Conservation (phyloP, 2,888 invertebrate genomes). For the Steromphala cineraria region DNA sequence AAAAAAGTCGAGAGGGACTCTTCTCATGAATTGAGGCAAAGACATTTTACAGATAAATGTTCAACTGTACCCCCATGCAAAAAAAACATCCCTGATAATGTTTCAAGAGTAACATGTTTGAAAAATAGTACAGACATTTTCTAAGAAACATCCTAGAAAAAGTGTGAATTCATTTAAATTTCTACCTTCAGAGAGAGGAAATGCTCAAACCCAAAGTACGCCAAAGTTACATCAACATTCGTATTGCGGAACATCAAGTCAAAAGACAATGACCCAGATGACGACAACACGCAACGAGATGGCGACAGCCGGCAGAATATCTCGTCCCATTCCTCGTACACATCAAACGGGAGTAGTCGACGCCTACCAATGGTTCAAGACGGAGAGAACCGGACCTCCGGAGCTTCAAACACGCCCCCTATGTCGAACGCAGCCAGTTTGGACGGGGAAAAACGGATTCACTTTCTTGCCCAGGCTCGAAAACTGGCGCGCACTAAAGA, state of each 20-base stretch:
- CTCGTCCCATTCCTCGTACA: slow-evolving; percentile 1
- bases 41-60: too few relatives aligned
- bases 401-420: neutral
- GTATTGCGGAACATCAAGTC: slow-evolving; percentile 6
- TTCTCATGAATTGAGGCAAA: too few relatives aligned
- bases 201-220: slow-evolving; percentile 28
- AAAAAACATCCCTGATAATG: too few relatives aligned
- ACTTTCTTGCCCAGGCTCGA: neutral
- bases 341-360: neutral
- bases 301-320: neutral
- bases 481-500: neutral
- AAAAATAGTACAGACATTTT: too few relatives aligned
- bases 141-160: neutral
- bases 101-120: too few relatives aligned
- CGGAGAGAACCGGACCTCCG: neutral
- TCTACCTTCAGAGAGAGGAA: slow-evolving; percentile 21
- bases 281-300: neutral
- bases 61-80: too few relatives aligned
- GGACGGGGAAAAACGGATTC: neutral
- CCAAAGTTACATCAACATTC: neutral
- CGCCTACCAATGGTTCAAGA: neutral
- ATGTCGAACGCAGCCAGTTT: neutral
- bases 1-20: too few relatives aligned
- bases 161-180: neutral
- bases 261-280: neutral